Evolutionary conservation across 2,888 invertebrate genomes (phyloP), one percentile per base, ranked within the genome.

Genomic region (Malachius bipustulatus): DNA sequence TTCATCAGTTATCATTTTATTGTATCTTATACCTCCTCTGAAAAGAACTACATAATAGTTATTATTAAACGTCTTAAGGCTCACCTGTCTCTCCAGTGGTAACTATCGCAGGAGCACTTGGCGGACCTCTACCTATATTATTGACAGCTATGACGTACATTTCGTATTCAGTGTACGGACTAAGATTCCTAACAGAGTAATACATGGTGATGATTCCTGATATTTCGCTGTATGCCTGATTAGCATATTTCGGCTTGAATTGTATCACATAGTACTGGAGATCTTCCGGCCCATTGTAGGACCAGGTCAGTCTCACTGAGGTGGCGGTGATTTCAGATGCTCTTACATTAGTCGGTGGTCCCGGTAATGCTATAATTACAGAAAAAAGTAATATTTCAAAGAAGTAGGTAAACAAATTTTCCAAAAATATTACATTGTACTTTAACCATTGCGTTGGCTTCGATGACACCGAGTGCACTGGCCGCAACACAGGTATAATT

Each of bases 401-500:
- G n/a, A n/a, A n/a, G n/a, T n/a, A n/a, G 24, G n/a, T 8, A 6
- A 19, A 8, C n/a, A 8, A 19, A 19, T 19, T 19, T 6, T 19
- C n/a, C n/a, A 19, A 19, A 19, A 19, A 19, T 19, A 19, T 19
- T 64, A 94, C 96, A 91, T 76, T 94, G 91, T 47, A 97, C 96
- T 73, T 88, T 85, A 47, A 98, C 91, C 52, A 82, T 74, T 8
- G 91, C 82, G 0, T 78, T 74, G 3, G 82, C 74, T 56, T 93
- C 91, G 42, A 96, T 90, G 52, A 85, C 80, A 30, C 93, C 96
- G 36, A 97, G 73, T 10, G 88, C 89, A 54, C 93, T 93, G 35
- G 88, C 84, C 0, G 97, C 97, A 42, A 90, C 82, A 60, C 97
- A 98, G 1, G 96, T 97, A 67, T 91, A 98, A 66, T 96, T 97